Evolutionary conservation across 2,888 invertebrate species (phyloP).

Genomic region (Taenaris catops): DNA sequence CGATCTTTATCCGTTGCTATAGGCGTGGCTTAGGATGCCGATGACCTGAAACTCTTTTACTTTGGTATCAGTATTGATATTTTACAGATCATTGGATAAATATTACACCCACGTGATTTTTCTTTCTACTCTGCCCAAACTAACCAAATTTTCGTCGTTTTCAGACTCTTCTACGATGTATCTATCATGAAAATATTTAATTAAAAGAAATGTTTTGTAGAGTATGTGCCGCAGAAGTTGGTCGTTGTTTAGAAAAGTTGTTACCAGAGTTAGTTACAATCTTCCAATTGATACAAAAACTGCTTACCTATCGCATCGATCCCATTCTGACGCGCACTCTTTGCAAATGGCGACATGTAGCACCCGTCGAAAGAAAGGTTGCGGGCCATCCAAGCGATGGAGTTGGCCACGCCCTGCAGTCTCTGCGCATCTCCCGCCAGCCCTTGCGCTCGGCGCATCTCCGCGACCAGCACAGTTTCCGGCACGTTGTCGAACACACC

Average conservation of each 20-base stretch:
- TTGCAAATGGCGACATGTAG: slow-evolving; percentile 97
- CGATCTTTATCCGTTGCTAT: no score
- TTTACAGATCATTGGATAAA: no score
- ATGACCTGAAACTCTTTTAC: no score
- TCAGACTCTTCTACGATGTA: no score
- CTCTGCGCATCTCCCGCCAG: slow-evolving; percentile 81
- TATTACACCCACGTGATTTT: no score
- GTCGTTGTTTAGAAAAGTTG: slow-evolving; percentile 89
- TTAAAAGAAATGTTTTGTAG: slow-evolving; percentile 64
- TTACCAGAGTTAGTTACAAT: slow-evolving; percentile 91
- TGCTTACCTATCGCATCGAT: slow-evolving; percentile 93
- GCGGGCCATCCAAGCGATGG: slow-evolving; percentile 97
- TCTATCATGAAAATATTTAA: no score
- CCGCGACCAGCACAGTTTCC: slow-evolving; percentile 92
- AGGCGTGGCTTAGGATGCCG: no score
- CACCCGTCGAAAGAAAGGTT: slow-evolving; percentile 96
- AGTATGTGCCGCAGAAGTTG: slow-evolving; percentile 90
- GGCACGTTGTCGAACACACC: slow-evolving; percentile 99
- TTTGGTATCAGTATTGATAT: no score
- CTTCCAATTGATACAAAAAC: no score
- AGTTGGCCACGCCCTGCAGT: slow-evolving; percentile 95
- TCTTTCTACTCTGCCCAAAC: no score
- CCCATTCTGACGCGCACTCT: slow-evolving; percentile 95
- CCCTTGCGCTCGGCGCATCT: slow-evolving; percentile 84
- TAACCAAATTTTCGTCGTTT: no score